phyloP scores from a whole-genome alignment of 2,113 vertebrate genomes.

The Anarhynchus alexandrinus region DNA sequence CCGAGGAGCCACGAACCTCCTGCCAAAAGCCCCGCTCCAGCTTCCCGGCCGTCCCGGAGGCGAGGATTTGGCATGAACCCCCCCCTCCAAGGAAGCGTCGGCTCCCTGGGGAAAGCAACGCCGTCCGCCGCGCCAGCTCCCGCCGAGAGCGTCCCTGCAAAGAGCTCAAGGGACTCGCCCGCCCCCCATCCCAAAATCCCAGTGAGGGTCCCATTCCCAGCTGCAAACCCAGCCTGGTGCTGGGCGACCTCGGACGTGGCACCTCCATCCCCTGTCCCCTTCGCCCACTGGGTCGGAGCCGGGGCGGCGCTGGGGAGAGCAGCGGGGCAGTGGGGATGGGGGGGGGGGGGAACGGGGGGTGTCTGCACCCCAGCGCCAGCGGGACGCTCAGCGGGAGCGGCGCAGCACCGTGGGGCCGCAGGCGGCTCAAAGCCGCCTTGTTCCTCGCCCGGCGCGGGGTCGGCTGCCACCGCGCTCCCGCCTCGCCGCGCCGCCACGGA shows the following conservation, averaged over 20 bases:
- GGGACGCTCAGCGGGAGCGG: background rate
- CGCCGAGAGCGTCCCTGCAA: background rate
- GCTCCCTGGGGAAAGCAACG: background rate
- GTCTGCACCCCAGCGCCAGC: background rate
- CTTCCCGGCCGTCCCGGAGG: rapidly evolving
- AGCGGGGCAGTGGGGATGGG: rapidly evolving
- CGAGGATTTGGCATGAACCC: background rate
- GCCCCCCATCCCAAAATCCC: background rate
- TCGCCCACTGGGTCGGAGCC: rapidly evolving
- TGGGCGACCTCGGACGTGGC: background rate
- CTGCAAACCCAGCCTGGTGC: background rate
- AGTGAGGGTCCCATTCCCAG: background rate
- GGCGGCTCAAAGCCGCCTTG: constrained; percentile 26
- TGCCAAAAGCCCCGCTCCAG: background rate
- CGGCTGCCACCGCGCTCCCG: background rate
- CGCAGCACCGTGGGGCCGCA: background rate
- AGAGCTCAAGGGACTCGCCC: background rate
- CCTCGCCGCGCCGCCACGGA: no score
- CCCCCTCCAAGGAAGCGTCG: background rate
- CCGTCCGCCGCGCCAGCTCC: background rate
- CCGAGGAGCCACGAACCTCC: background rate
- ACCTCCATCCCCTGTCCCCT: background rate
- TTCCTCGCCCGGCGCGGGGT: background rate
- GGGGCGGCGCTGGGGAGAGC: background rate
- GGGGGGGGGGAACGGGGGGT: background rate